phyloP scores from a whole-genome alignment of 2,797 vertebrate species.

The Sus cebifrons region DNA sequence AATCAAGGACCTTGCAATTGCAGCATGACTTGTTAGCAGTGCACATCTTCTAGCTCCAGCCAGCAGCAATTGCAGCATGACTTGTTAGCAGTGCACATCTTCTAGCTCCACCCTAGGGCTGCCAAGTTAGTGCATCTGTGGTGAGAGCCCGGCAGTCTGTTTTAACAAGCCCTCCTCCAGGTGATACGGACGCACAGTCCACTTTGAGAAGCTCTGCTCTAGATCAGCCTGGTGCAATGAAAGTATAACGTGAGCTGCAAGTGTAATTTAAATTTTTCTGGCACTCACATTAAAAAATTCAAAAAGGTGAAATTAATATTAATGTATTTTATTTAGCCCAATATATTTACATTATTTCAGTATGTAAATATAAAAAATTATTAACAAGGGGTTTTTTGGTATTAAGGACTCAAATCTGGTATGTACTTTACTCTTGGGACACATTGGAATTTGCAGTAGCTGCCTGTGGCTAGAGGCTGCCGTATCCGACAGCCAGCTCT shows the following conservation, averaged over 20 bases:
- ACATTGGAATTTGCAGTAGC: neutral
- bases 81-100: neutral
- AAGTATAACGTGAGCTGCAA: neutral
- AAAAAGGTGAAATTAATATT: neutral
- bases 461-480: neutral
- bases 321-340: neutral
- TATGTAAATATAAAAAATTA: neutral
- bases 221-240: neutral
- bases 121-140: neutral
- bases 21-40: neutral
- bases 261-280: neutral
- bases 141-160: neutral
- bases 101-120: neutral
- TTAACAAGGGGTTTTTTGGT: neutral
- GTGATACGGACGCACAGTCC: neutral
- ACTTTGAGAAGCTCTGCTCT: neutral
- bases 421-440: neutral
- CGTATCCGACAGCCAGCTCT: neutral
- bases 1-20: neutral
- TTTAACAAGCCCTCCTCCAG: neutral
- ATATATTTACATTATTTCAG: constrained; percentile 43
- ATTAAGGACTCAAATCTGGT: neutral
- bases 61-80: neutral
- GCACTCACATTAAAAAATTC: neutral
- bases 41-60: neutral